phyloP scores from a whole-genome alignment of 2,797 vertebrate species.

The Harpagifer antarcticus region DNA sequence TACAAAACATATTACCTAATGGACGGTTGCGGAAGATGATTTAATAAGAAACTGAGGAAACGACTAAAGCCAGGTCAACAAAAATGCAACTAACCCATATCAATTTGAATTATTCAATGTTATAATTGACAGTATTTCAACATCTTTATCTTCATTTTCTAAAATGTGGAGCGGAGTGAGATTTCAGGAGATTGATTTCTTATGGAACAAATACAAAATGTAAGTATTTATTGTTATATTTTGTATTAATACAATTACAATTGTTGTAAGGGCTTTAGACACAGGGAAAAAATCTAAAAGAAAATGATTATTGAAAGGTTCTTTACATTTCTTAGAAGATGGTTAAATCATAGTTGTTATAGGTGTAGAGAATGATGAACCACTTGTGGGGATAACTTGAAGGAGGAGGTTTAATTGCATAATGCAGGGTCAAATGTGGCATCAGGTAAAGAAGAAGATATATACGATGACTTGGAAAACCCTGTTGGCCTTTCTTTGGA shows the following conservation, averaged over 20 bases:
- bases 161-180: background rate
- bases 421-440: background rate
- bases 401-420: background rate
- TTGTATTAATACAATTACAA: too few species aligned
- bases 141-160: background rate
- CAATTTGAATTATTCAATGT: background rate
- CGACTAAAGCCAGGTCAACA: background rate
- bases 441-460: background rate
- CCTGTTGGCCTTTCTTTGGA: background rate
- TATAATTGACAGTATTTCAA: background rate
- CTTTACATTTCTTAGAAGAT: background rate
- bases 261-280: background rate
- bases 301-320: too few species aligned
- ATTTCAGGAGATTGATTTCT: background rate
- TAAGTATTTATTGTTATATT: background rate
- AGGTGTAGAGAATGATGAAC: background rate
- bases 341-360: background rate
- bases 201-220: too few species aligned
- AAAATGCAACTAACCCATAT: background rate
- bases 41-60: background rate
- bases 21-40: background rate
- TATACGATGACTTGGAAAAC: background rate
- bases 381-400: background rate
- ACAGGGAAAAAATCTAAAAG: background rate
- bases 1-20: slow-evolving; percentile 6